Base-by-base conservation (phyloP, 2,888 invertebrate genomes). In the Meta bourneti region DNA sequence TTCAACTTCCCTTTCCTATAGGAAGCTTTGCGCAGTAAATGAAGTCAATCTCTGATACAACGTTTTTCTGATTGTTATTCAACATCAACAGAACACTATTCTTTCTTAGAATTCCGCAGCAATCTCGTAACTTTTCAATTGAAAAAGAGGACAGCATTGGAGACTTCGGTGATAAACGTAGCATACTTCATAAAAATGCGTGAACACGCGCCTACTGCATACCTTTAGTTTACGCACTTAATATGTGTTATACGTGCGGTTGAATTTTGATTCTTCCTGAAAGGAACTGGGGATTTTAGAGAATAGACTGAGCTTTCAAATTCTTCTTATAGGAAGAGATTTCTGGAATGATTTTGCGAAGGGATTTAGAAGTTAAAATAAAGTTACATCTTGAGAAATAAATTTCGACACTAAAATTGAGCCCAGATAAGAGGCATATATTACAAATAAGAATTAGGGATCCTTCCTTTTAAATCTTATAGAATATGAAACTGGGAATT, bases 171-270 rank as follows among this genome's bases (percentile, higher is more conserved):
- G 80, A 90, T 85, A 85, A 90, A 90, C 81, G 80, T 48, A 80
- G 51, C 72, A n/a, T 34, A 80, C 70, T 85, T 90, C 52, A 90
- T 90, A 90, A 90, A 90, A 90, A 90, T 90, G 85, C 90, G 81
- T 51, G 70, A 85, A 85, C 85, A 90, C 90, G 90, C 69, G 70
- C 49, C 52, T 13, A 51, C 85, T 85, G 85, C 74, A 90, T 85
- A 75, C 61, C 80, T 71, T 75, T 34, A 86, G 78, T 80, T 72
- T 86, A 75, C 74, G 85, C 72, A 81, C 81, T 90, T 90, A 85
- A 85, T 90, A 90, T 90, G 80, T 85, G 79, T 75, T 85, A 86
- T 80, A 80, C 90, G 90, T 90, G 90, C 81, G 85, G 84, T 86
- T 90, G 90, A 90, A 90, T 90, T 90, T 80, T 90, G 90, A 90